Evolutionary conservation across 2,113 vertebrate genomes (phyloP), one percentile per base, ranked within the genome.

Genomic region (Hyperoodon ampullatus): DNA sequence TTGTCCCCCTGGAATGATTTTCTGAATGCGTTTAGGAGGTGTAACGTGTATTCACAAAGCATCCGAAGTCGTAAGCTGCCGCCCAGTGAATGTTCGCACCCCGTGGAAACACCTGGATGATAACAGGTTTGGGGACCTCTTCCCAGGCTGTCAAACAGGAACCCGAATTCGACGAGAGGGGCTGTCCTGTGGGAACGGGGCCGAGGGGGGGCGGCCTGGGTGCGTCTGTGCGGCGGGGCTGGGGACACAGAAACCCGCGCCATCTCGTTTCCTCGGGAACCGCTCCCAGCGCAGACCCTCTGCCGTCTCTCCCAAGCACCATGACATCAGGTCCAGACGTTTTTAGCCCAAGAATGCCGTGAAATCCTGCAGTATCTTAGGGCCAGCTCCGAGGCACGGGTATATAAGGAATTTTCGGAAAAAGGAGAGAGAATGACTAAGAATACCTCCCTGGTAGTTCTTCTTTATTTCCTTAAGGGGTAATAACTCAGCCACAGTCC

Each of bases 401-500:
- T 98, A 98, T 98, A 98, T 98, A 98, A 98, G 98, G 98, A 99
- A 99, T 98, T 97, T 98, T 72, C 97, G 98, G 98, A 97, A 97
- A 97, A 98, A 96, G 97, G 98, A 90, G 97, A 96, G 94, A 98
- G 98, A 98, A 98, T 99, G 98, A 98, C 98, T 98, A 98, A 99
- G 98, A 99, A 98, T 99, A 98, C 98, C 98, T 98, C 98, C 60
- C 95, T 82, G 96, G 98, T 97, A 97, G 97, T 95, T 97, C 98
- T 98, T 97, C 97, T 98, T 97, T 97, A 98, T 98, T 99, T 99
- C 99, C 99, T 98, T 99, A 99, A 99, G 99, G 98, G 98, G 99
- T 98, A 99, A 99, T 99, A 99, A 98, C 98, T 98, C 98, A 98
- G 98, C 97, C 89, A 91, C 98, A 97, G 97, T 97, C 98, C 98